Evolutionary conservation across 2,888 invertebrate species (phyloP), one percentile per base, ranked within the genome.

Genomic region (Pseudolycoriella hygida): DNA sequence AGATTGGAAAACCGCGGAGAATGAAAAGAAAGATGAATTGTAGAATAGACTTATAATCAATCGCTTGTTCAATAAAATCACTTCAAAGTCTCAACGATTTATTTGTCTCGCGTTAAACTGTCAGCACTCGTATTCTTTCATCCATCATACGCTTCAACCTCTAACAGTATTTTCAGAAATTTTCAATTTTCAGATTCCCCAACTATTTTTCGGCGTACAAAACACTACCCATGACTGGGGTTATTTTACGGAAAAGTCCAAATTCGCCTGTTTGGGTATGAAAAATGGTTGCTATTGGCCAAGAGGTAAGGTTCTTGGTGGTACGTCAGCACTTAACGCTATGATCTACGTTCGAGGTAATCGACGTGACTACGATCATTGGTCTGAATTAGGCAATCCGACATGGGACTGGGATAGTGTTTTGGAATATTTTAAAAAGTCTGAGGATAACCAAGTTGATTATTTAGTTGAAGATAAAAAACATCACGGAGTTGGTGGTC

Each of bases 401-500:
- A 73, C 72, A 0, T 79, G 78, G 78, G 62, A 79, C 2, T 84
- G 72, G 60, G 72, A 81, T 34, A 77, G 80, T 49, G 70, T 83
- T 0, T 60, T 86, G 17, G 75, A 76, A 0, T 85, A 84, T 57
- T 85, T 85, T 58, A 76, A 76, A 58, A 86, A 85, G 59, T 82
- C 83, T 1, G 67, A 83, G 58, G 84, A 86, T 58, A 84, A 83
- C 62, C 67, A 39, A 56, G 38, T 52, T 47, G 0, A 52, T 45
- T 11, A 55, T 53, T 20, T 47, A 15, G 37, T 12, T 10, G 31
- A 25, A 17, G 43, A 17, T 17, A 45, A 45, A 41, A 42, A 48
- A 12, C 57, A 61, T 25, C 67, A 71, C 45, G 71, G 70, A 0
- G 64, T 62, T 1, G 66, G 68, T 30, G 74, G 74, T 19, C 67